Base-by-base conservation (phyloP, 2,797 vertebrate species). In the Cossypha niveicapilla region DNA sequence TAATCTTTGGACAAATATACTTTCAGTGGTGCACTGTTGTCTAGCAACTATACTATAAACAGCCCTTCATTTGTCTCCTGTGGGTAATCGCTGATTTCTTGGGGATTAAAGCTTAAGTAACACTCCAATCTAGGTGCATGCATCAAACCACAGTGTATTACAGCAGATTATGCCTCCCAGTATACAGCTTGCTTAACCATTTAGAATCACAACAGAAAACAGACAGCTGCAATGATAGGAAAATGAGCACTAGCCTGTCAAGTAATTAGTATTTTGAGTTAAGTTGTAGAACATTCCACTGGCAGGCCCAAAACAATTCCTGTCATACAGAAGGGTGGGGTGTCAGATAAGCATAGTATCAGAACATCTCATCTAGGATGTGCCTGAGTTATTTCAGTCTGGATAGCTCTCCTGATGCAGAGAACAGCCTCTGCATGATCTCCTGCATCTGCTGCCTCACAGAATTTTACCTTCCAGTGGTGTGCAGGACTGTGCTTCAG, bases 81-180 rank as follows among this genome's bases (percentile, higher is more conserved):
- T 78, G 85, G 67, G 88, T 96, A 95, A 96, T 97, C 93, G 72
- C 94, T 93, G 95, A 90, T 96, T 94, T 95, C 90, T 94, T 19
- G 61, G 88, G 88, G 93, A 96, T 97, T 97, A 96, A 96, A 86
- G 79, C 88, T 97, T 96, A 97, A 96, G 90, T 94, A 95, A 94
- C 74, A 37, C 88, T 96, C 94, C 93, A 96, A 92, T 96, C 94
- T 97, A 96, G 86, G 90, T 94, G 85, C 88, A 2, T 85, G 84
- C 91, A 93, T 93, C 93, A 95, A 84, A 82, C 88, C 94, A 71
- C 2, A 2, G 41, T 1, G 34, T 70, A 94, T 96, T 95, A 96
- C 71, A 90, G 92, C 78, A 92, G 96, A 95, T 96, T 96, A 95
- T 19, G 56, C 42, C 79, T 96, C 65, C 90, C 56, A 63, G 66